Percentiles rank a stretch among this genome's conserved stretches.
phyloP scores from a whole-genome alignment of 1,140 invertebrate species.

The Schlechtendalia chinensis region DNA sequence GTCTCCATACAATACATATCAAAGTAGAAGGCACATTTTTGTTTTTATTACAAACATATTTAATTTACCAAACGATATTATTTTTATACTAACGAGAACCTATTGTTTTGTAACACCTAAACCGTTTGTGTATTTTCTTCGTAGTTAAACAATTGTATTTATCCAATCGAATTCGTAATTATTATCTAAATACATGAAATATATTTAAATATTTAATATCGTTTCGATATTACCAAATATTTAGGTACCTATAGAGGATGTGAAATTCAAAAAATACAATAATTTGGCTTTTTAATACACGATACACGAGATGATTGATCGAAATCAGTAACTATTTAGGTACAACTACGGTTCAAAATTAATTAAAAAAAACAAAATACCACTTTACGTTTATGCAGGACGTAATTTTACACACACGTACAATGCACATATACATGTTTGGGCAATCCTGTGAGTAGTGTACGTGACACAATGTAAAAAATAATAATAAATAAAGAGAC shows the following conservation, averaged over 20 bases:
- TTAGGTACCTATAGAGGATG: neutral
- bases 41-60: no score
- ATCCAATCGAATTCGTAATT: no score
- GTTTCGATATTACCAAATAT: neutral
- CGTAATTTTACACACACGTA: neutral
- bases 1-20: no score
- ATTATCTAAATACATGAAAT: no score
- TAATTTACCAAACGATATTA: no score
- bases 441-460: neutral
- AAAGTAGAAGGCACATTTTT: no score
- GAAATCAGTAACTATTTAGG: no score
- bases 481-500: slow-evolving; percentile 40
- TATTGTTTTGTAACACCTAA: no score
- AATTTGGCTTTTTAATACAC: neutral
- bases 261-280: neutral
- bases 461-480: slow-evolving; percentile 39
- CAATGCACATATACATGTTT: neutral
- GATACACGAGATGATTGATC: neutral
- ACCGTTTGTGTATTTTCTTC: no score
- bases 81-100: no score
- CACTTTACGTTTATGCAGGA: neutral
- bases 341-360: neutral
- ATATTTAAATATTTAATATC: neutral
- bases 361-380: neutral
- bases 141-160: no score